These are phyloP conservation scores for Dicrostonyx torquatus DNA, from an alignment of 2,797 vertebrate species.

Conservation along the genomic window DNA sequence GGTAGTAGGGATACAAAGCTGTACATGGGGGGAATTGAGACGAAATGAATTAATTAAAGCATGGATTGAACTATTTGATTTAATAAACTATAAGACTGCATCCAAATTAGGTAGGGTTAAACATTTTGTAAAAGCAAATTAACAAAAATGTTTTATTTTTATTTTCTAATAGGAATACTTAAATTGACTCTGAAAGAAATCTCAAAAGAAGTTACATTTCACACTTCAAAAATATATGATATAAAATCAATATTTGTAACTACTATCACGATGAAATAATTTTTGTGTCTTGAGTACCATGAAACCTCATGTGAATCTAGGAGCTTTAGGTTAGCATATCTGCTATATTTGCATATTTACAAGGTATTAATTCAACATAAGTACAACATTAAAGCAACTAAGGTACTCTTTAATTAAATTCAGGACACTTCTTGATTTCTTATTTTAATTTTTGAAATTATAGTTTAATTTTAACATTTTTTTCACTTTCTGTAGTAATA, in stretches of 20 bases:
- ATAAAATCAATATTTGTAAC: background rate
- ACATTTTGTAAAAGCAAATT: background rate
- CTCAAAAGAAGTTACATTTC: background rate
- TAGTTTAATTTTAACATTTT: background rate
- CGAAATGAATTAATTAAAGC: background rate
- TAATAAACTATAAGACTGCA: background rate
- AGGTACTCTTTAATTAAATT: background rate
- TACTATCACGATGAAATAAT: background rate
- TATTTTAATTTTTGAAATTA: background rate
- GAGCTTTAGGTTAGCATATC: background rate
- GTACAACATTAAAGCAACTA: background rate
- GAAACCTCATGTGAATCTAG: background rate
- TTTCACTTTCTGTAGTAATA: background rate
- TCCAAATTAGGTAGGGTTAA: background rate
- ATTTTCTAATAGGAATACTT: background rate
- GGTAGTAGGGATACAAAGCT: background rate
- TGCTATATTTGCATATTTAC: constrained; percentile 32
- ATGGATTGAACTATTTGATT: background rate
- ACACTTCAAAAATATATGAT: background rate
- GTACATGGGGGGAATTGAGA: too few relatives aligned
- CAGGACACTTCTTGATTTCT: background rate
- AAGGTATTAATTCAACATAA: background rate
- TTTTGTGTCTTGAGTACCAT: background rate
- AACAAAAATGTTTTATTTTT: too few relatives aligned
- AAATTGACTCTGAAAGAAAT: constrained; percentile 3